Evolutionary conservation across 2,113 vertebrate species (phyloP).

Genomic region (Gavia stellata): DNA sequence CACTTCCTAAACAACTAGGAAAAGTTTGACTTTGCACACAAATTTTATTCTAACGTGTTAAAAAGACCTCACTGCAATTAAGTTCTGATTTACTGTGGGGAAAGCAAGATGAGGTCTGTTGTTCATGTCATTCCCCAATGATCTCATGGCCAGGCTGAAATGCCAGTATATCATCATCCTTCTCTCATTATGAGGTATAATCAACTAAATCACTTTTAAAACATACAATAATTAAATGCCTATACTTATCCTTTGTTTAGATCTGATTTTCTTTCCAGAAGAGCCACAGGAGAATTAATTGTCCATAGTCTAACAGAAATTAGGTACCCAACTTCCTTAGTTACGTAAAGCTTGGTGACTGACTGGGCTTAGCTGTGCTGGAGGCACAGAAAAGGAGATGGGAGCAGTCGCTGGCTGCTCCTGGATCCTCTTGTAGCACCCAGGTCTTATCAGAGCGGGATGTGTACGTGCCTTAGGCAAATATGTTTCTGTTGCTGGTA

Average conservation of each 20-base stretch:
- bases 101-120: neutral
- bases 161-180: neutral
- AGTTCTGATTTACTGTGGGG: neutral
- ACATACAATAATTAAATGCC: neutral
- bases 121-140: neutral
- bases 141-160: neutral
- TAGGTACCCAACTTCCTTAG: neutral
- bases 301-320: neutral
- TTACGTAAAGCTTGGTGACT: neutral
- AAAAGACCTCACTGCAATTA: neutral
- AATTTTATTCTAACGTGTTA: neutral
- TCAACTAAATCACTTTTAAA: constrained; percentile 3
- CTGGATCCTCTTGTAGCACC: neutral
- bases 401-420: neutral
- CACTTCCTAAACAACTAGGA: neutral
- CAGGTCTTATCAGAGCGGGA: rapidly evolving
- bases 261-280: constrained; percentile 20
- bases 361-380: neutral
- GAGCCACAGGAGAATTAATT: neutral
- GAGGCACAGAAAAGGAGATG: neutral
- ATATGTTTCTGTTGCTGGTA: neutral
- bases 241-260: constrained; percentile 34
- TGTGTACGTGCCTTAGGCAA: neutral
- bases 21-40: neutral
- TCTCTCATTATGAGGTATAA: neutral